Conservation (phyloP, 2,888 invertebrate species). For the Drosophila rubida region DNA sequence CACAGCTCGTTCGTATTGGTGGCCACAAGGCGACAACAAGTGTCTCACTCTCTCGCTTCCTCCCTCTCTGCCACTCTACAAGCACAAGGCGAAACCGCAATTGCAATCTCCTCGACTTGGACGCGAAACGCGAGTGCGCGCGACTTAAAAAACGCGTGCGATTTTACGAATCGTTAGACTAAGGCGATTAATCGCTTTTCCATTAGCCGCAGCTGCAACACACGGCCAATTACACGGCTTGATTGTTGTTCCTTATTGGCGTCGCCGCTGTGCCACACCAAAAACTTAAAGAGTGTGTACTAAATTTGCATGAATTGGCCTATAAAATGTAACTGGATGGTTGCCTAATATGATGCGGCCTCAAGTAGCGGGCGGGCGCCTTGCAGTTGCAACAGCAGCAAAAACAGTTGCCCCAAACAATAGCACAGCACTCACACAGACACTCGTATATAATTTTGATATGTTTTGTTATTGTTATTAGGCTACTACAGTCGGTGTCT, state of each 20-base stretch:
- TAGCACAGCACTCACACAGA: slow-evolving; percentile 43
- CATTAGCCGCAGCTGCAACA: slow-evolving; percentile 27
- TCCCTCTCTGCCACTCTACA: neutral
- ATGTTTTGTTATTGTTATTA: slow-evolving; percentile 51
- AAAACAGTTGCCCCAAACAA: slow-evolving; percentile 54
- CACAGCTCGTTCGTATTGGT: slow-evolving; percentile 6
- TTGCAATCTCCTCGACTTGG: slow-evolving; percentile 1
- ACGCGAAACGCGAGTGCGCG: slow-evolving; percentile 10
- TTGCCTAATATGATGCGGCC: slow-evolving; percentile 62
- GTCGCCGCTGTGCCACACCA: slow-evolving; percentile 34
- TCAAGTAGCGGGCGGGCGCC: slow-evolving; percentile 69
- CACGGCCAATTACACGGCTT: slow-evolving; percentile 21
- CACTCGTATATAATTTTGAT: slow-evolving; percentile 35
- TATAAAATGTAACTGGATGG: slow-evolving; percentile 33
- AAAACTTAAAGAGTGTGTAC: slow-evolving; percentile 28
- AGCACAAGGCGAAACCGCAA: slow-evolving; percentile 15
- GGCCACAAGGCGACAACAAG: slow-evolving; percentile 30
- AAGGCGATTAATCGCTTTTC: slow-evolving; percentile 21
- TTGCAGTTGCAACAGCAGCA: slow-evolving; percentile 49
- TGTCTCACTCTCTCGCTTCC: slow-evolving; percentile 10
- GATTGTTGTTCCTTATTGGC: neutral
- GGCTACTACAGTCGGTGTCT: slow-evolving; percentile 31
- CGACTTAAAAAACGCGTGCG: slow-evolving; percentile 32
- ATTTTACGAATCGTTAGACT: slow-evolving; percentile 14
- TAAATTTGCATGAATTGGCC: slow-evolving; percentile 52